phyloP scores from a whole-genome alignment of 1,140 invertebrate genomes.

The Acromyrmex echinatior region DNA sequence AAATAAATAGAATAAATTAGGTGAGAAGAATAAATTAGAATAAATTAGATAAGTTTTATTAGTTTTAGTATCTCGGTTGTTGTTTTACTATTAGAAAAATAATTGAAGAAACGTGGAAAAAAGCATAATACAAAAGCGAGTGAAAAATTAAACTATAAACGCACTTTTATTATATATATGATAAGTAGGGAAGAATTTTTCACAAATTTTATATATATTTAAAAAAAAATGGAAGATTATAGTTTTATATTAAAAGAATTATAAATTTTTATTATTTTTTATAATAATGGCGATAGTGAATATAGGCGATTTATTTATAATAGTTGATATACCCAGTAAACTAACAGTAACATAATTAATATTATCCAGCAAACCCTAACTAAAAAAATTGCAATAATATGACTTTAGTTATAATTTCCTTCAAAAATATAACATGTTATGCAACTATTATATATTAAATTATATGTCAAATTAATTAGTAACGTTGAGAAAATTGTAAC shows the following conservation, averaged over 20 bases:
- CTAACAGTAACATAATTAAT: too few relatives aligned
- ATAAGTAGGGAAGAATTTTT: neutral
- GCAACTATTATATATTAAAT: too few relatives aligned
- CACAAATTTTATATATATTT: neutral
- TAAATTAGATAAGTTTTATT: too few relatives aligned
- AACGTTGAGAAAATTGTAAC: too few relatives aligned
- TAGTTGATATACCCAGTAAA: too few relatives aligned
- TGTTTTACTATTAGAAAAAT: neutral
- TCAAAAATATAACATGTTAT: too few relatives aligned
- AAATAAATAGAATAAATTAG: too few relatives aligned
- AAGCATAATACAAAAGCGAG: neutral
- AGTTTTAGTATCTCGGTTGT: neutral
- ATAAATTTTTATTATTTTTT: neutral
- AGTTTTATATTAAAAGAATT: neutral
- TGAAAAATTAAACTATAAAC: neutral
- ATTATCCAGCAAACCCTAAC: too few relatives aligned
- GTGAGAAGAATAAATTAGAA: too few relatives aligned
- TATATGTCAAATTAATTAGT: too few relatives aligned
- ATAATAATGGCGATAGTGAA: neutral
- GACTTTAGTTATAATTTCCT: too few relatives aligned
- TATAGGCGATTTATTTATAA: neutral
- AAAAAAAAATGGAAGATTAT: neutral
- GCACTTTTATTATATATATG: neutral
- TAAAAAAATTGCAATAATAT: too few relatives aligned
- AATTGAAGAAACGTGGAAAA: neutral